These are phyloP conservation scores for Neofelis nebulosa DNA, from an alignment of 2,113 vertebrate genomes.

Conservation along the genomic window DNA sequence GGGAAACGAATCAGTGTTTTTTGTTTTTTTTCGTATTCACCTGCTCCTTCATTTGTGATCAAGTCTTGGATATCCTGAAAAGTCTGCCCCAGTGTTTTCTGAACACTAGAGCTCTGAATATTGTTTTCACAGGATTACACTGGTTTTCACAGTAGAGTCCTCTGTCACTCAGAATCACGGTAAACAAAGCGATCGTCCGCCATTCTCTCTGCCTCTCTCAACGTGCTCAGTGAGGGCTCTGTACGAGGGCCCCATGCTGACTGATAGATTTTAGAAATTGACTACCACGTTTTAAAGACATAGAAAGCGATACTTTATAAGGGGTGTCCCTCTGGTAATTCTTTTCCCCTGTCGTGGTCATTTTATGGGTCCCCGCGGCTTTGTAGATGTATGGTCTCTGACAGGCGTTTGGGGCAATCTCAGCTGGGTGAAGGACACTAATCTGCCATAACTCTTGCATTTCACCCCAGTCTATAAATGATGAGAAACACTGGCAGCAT, in stretches of 20 bases:
- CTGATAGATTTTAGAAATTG: not conserved
- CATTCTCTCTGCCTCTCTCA: not conserved
- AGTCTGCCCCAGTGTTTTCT: not conserved
- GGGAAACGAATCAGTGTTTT: not conserved
- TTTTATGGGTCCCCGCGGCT: not conserved
- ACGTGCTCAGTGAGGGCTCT: not conserved
- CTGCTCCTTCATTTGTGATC: not conserved
- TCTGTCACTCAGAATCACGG: not conserved
- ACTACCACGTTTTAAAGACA: not conserved
- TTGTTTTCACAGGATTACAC: too few species aligned
- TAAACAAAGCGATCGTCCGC: accelerated
- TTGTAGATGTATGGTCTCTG: not conserved
- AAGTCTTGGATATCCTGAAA: not conserved
- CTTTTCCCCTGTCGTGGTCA: not conserved
- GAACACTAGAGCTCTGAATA: accelerated
- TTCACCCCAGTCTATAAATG: not conserved
- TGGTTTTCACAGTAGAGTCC: not conserved
- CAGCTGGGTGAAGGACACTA: not conserved
- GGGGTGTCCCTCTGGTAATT: not conserved
- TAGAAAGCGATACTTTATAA: not conserved
- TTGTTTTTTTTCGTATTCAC: not conserved
- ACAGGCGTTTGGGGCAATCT: not conserved
- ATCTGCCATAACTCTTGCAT: not conserved
- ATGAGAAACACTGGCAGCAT: not conserved
- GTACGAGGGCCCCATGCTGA: not conserved